phyloP scores from a whole-genome alignment of 37 sponge, comb jelly and placozoan genomes.

The Beroe ovata region DNA sequence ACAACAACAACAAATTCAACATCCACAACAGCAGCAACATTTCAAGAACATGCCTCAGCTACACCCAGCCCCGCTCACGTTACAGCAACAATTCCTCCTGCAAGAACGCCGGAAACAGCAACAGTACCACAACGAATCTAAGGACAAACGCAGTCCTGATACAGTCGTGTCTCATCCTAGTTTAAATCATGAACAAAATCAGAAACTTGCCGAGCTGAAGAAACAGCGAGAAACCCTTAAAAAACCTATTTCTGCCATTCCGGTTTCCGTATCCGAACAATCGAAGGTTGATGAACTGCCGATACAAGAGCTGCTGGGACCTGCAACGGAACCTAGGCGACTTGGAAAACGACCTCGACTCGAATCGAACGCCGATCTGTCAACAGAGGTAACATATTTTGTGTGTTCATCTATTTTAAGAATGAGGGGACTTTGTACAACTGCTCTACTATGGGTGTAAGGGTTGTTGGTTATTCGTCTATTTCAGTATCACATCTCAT shows the following conservation, averaged over 20 bases:
- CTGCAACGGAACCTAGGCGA: slow-evolving; percentile 12
- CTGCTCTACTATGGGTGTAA: too few species aligned
- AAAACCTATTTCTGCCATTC: neutral
- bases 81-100: slow-evolving; percentile 42
- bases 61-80: neutral
- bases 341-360: slow-evolving; percentile 40
- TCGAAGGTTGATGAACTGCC: slow-evolving; percentile 7
- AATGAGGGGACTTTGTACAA: too few species aligned
- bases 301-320: neutral
- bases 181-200: slow-evolving; percentile 1
- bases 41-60: neutral
- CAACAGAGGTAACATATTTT: slow-evolving; percentile 4
- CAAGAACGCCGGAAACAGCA: slow-evolving; percentile 36
- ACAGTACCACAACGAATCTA: neutral
- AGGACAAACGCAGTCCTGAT: neutral
- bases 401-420: too few species aligned
- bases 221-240: slow-evolving; percentile 32
- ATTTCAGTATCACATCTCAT: too few species aligned
- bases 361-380: slow-evolving; percentile 1
- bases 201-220: slow-evolving; percentile 21
- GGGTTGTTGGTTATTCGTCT: too few species aligned
- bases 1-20: neutral
- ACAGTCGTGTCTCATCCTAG: neutral
- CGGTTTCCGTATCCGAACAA: neutral
- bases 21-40: neutral